These are phyloP conservation scores for Drosophila santomea DNA, from an alignment of 1,140 invertebrate species.

Conservation along the genomic window DNA sequence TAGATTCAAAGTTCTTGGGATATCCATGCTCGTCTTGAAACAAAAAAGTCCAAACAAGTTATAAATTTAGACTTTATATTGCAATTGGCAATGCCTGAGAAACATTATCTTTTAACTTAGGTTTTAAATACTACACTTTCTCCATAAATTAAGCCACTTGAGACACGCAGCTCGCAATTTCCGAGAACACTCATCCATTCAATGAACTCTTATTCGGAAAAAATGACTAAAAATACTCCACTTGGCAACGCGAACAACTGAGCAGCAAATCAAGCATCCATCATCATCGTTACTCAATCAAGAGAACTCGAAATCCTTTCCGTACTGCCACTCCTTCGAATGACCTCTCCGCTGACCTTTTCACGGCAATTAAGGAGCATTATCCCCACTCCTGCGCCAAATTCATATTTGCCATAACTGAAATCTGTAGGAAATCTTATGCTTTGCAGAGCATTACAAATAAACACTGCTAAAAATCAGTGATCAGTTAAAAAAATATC, in stretches of 20 bases:
- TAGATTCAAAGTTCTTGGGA: neutral
- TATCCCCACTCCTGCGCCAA: slow-evolving; percentile 8
- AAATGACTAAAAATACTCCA: slow-evolving; percentile 9
- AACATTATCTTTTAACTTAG: neutral
- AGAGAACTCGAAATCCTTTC: slow-evolving; percentile 27
- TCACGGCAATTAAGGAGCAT: slow-evolving; percentile 59
- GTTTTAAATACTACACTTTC: neutral
- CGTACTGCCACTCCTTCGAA: slow-evolving; percentile 20
- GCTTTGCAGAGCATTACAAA: slow-evolving; percentile 50
- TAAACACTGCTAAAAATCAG: slow-evolving; percentile 1
- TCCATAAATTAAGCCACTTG: neutral
- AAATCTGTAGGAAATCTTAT: slow-evolving; percentile 57
- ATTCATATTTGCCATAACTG: slow-evolving; percentile 57
- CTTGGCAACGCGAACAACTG: slow-evolving; percentile 44
- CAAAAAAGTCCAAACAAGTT: too few species aligned
- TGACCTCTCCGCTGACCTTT: slow-evolving; percentile 59
- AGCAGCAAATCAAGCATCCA: slow-evolving; percentile 78
- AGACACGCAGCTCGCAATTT: neutral
- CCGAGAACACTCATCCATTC: neutral
- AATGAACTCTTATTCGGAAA: slow-evolving; percentile 20
- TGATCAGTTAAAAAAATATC: too few species aligned
- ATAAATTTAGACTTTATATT: neutral
- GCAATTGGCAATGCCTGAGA: too few species aligned
- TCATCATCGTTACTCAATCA: slow-evolving; percentile 70
- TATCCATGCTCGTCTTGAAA: too few species aligned